These are phyloP conservation scores for Cydia pomonella DNA, from an alignment of 1,140 invertebrate genomes.

Conservation along the genomic window DNA sequence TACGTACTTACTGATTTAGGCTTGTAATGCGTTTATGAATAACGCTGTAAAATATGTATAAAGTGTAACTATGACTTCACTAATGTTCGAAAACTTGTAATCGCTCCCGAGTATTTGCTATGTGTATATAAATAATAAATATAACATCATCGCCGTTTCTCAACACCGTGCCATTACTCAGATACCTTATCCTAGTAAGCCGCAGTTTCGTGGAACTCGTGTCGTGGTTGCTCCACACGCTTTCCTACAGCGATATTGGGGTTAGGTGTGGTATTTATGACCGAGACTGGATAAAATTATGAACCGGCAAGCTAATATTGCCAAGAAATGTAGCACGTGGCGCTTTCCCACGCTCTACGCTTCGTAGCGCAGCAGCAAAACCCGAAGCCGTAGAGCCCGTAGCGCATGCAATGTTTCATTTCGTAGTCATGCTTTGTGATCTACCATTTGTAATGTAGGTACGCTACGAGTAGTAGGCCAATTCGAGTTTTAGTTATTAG, in stretches of 20 bases:
- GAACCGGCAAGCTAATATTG: slow-evolving; percentile 55
- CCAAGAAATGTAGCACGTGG: slow-evolving; percentile 49
- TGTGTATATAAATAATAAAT: not conserved
- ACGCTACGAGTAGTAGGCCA: no score
- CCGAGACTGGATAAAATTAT: slow-evolving; percentile 56
- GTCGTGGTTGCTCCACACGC: slow-evolving; percentile 38
- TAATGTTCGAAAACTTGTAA: no score
- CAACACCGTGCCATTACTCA: slow-evolving; percentile 2
- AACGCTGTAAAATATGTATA: no score
- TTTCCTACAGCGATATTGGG: slow-evolving; percentile 52
- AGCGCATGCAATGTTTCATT: slow-evolving; percentile 49
- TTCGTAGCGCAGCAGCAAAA: slow-evolving; percentile 41
- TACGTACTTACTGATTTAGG: no score
- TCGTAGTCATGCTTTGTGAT: slow-evolving; percentile 44
- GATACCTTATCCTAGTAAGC: slow-evolving; percentile 39
- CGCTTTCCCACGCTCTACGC: slow-evolving; percentile 45
- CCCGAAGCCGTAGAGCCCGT: slow-evolving; percentile 41
- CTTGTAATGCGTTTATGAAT: no score
- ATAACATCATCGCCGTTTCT: not conserved
- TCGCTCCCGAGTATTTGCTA: no score
- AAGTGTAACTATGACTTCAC: no score
- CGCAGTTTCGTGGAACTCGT: slow-evolving; percentile 39
- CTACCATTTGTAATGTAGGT: not conserved
- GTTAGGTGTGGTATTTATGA: slow-evolving; percentile 54
- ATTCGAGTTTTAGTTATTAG: no score